Base-by-base conservation (phyloP, 2,888 invertebrate genomes). In the Ectemnius lituratus region DNA sequence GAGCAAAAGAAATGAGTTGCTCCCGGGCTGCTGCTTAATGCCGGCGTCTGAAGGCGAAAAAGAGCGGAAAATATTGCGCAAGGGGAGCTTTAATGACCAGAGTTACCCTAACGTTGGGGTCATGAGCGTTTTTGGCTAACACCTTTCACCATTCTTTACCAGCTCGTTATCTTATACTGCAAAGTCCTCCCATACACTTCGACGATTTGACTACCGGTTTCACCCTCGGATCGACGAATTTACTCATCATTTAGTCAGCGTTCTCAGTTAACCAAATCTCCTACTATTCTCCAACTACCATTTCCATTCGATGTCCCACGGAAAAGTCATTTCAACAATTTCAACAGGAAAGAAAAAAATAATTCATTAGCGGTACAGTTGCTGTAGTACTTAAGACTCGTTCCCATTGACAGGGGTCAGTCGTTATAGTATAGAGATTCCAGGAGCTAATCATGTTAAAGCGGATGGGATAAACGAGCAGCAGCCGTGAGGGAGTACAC, bases 61-160 rank as follows among this genome's bases (percentile, higher is more conserved):
- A 59, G 64, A 67, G 58, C 52, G 66, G 70, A 75, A 73, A 78
- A 78, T 81, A 78, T 81, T 79, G 69, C 65, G 63, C 60, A 57
- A 77, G 73, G 75, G 76, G 59, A 58, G 76, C 66, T 75, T 81
- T 82, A 84, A 84, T 78, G 77, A 78, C 65, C 64, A 58, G 68
- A 75, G 78, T 79, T 78, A 75, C 72, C 72, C 68, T 77, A 73
- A 70, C 64, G 66, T 70, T 49, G 45, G 66, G 47, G 16, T 71
- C 70, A 65, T 71, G 68, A 80, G 68, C 72, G 60, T 67, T 79
- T 66, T 66, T 73, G 72, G 73, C 67, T 74, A 75, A 76, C 67
- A 74, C 71, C 74, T 72, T 69, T 60, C 60, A 57, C 64, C 65
- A 66, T 73, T 76, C 73, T 71, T 76, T 79, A 79, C 78, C 78